These are phyloP conservation scores for Eurystomus gularis DNA, from an alignment of 2,113 vertebrate genomes.

Conservation along the genomic window DNA sequence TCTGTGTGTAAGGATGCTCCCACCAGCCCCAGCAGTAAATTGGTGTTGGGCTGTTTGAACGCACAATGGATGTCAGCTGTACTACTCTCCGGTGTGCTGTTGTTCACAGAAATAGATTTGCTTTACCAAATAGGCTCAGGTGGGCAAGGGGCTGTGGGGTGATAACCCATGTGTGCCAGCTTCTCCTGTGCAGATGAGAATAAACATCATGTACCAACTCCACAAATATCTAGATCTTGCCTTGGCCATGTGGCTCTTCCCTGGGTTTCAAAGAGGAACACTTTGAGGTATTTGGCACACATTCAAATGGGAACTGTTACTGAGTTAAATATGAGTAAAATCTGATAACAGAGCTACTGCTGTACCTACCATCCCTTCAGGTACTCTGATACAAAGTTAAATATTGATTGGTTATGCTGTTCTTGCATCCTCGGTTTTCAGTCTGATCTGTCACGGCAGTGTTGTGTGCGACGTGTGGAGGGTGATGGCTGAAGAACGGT, in stretches of 20 bases:
- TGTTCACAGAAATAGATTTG: not conserved
- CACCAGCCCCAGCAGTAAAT: not conserved
- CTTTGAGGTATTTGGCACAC: not conserved
- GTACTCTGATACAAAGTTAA: not conserved
- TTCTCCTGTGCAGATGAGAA: not conserved
- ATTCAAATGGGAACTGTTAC: not conserved
- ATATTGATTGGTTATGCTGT: not conserved
- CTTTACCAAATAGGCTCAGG: not conserved
- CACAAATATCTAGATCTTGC: not conserved
- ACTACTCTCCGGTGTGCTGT: not conserved
- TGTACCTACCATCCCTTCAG: not conserved
- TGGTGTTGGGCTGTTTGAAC: not conserved
- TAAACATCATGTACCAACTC: not conserved
- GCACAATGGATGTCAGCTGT: not conserved
- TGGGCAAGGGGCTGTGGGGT: not conserved
- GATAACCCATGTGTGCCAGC: not conserved
- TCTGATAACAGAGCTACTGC: not conserved
- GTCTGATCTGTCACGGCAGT: not conserved
- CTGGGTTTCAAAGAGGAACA: not conserved
- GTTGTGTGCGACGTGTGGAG: not conserved
- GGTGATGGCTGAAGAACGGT: not conserved
- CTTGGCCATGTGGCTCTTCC: rapidly evolving
- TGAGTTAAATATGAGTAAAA: not conserved
- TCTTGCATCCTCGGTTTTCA: not conserved
- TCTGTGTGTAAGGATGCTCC: not conserved